Evolutionary conservation across 2,888 invertebrate species (phyloP), one percentile per base, ranked within the genome.

Genomic region (Euplexia lucipara): DNA sequence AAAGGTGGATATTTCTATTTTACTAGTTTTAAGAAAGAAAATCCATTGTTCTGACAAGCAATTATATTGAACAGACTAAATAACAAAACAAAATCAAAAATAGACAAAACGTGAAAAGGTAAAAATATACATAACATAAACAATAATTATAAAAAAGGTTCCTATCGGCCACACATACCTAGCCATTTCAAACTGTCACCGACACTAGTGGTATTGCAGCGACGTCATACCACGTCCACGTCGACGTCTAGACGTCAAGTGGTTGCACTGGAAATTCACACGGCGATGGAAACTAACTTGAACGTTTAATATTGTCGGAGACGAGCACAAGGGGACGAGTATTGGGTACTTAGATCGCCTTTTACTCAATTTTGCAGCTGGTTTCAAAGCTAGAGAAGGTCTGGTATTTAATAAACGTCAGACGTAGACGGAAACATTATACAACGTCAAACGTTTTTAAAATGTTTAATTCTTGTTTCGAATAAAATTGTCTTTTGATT

Each of bases 201-300:
- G 12, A 35, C 65, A 76, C 45, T 26, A 39, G 65, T 41, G 64
- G 64, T 47, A n/a, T 39, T 42, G 42, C 47, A 20, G 14, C 44
- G 58, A 70, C 54, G 54, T 59, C 70, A 70, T 49, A 44, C 18
- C 39, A 59, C 30, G 26, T 42, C 10, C 47, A 47, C 58, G 37
- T n/a, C 41, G 42, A 7, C 22, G 62, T 49, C 64, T 39, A 9
- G 52, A 62, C 70, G 62, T 60, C 51, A 52, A 69, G 75, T 58
- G 69, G 34, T 20, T n/a, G 44, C 35, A 9, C 18, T 63, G 30
- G 49, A 56, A 64, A 56, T 57, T 61, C 22, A 44, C 20, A 39
- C 41, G 34, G 26, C 52, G 37, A 5, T 37, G 45, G 34, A 39
- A 52, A 70, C 44, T 59, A 18, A 51, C n/a, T 37, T 34, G 1